Base-by-base conservation (phyloP, 2,888 invertebrate genomes). In the Polietes domitor region DNA sequence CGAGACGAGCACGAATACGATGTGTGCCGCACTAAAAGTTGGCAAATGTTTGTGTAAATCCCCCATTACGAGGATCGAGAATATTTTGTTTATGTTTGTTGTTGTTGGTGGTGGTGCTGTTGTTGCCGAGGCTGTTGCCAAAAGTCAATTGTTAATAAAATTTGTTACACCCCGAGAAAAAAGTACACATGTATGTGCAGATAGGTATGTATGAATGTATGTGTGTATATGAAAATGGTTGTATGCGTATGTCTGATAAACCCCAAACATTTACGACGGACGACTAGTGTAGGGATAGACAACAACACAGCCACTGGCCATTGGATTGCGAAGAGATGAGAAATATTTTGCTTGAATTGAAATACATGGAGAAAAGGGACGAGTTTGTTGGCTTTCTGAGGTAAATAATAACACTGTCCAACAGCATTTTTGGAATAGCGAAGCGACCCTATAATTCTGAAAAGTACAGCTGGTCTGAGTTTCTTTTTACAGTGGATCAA, bases 121-220 rank as follows among this genome's bases (percentile, higher is more conserved):
- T 50, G 50, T 32, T 6, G 32, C 32, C 32, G 17, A 50, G 15
- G 41, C 65, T 5, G 75, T 80, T 53, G 63, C 74, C 83, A 80
- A 80, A 83, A 83, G 77, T 83, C 83, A 75, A 83, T 83, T 80
- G 83, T 47, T 83, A 80, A 72, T 77, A 75, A 83, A 83, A 83
- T 77, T 74, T 80, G 74, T 77, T 77, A 63, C 70, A 70, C 21
- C 15, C 15, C 28, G 2, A 47, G 47, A 47, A 55, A 55, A 4
- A 55, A 55, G 1, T 24, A 26, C 32, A 32, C n/a, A 24, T 12
- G 7, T 12, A 37, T 9, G 2, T 24, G 26, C 19, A 26, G 0
- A 58, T n/a, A 26, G 26, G 12, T 26, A 24, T 26, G 15, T 58
- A 10, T 58, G 12, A 37, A 37, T 37, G n/a, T 7, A 5, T 55